Base-by-base conservation (phyloP, 2,888 invertebrate genomes). In the Hypercompe scribonia region DNA sequence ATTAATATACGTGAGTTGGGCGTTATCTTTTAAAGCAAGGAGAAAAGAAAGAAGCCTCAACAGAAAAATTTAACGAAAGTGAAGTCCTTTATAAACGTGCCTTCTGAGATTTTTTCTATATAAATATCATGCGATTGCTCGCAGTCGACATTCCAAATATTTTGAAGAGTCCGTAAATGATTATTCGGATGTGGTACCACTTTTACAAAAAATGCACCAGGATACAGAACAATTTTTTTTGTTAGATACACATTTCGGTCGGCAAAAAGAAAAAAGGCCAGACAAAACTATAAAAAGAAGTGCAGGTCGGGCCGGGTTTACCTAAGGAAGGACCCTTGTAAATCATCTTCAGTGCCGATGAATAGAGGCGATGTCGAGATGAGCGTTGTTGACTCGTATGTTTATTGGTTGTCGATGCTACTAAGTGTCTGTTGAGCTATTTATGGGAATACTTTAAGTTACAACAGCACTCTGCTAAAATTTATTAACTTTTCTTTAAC, bases 311-410 rank as follows among this genome's bases (percentile, higher is more conserved):
- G 82, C 90, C 90, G 87, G 92, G 94, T 94, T 95, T 95, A 95
- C 95, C 95, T 94, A 95, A 95, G 93, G 90, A 94, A 94, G 94
- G 95, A 92, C 94, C 95, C 95, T 95, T 95, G 95, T 95, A 95
- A 95, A 95, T 95, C 95, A 95, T 95, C 94, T 91, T 90, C 91
- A 90, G 90, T 86, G 88, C 87, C 91, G 91, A 92, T 93, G 94
- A 94, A 95, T 94, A 92, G 90, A 90, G 87, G 87, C 88, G 90
- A 90, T 91, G 86, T 89, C 88, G 90, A 88, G 89, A 91, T 88
- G 89, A 93, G 92, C 92, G 90, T 89, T 94, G 94, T 95, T 95
- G 94, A 95, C 94, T 95, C 86, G 90, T 90, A 89, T 93, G 92
- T 94, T 95, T 95, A 94, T 95, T 93, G 88, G 93, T 91, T 93